These are phyloP conservation scores for Drosophila virilis DNA, from an alignment of 1,140 invertebrate species.

Conservation along the genomic window DNA sequence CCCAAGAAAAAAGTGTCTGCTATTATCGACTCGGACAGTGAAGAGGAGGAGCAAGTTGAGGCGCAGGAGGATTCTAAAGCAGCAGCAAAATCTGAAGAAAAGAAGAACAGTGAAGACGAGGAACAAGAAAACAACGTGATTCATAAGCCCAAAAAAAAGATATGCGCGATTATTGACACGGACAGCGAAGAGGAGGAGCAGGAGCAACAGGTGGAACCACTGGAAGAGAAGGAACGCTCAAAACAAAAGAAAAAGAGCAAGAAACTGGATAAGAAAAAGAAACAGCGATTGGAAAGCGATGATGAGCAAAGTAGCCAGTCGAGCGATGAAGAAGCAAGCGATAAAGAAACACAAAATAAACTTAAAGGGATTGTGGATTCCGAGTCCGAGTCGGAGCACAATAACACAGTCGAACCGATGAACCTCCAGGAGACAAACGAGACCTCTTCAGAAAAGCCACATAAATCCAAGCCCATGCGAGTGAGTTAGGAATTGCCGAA, in stretches of 20 bases:
- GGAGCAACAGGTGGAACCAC: background rate
- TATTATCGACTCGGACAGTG: slow-evolving; percentile 42
- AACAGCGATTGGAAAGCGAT: slow-evolving; percentile 34
- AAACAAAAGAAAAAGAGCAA: slow-evolving; percentile 47
- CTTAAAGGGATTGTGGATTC: slow-evolving; percentile 65
- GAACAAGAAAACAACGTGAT: background rate
- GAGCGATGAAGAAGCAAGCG: slow-evolving; percentile 12
- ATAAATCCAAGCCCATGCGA: slow-evolving; percentile 49
- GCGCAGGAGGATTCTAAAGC: background rate
- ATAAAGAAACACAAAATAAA: slow-evolving; percentile 22
- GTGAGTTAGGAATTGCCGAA: slow-evolving; percentile 20
- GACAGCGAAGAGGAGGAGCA: slow-evolving; percentile 39
- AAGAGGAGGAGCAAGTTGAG: slow-evolving; percentile 5
- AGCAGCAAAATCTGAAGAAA: background rate
- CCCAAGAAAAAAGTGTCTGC: slow-evolving; percentile 28
- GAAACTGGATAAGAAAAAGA: slow-evolving; percentile 32
- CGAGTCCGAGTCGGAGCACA: slow-evolving; percentile 56
- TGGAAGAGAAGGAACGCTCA: background rate
- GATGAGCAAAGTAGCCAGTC: slow-evolving; percentile 9
- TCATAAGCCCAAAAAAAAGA: slow-evolving; percentile 25
- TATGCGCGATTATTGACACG: slow-evolving; percentile 42
- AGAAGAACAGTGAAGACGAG: background rate
- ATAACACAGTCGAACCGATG: slow-evolving; percentile 31
- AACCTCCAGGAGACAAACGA: slow-evolving; percentile 32
- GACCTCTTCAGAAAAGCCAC: slow-evolving; percentile 18